Evolutionary conservation across 2,888 invertebrate species (phyloP).

Genomic region (Limenitis camilla): DNA sequence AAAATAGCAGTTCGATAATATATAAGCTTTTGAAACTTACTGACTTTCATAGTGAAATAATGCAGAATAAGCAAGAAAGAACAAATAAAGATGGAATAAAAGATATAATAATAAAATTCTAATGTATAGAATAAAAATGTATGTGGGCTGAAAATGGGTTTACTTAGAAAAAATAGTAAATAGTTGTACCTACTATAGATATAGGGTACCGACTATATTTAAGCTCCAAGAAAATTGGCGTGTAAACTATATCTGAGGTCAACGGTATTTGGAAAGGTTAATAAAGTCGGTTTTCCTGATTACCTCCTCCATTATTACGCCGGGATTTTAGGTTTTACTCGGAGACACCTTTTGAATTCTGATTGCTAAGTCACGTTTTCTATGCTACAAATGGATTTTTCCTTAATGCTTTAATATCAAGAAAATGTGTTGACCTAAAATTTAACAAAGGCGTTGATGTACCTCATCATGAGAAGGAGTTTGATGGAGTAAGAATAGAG

Average conservation of each 20-base stretch:
- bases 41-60: too few relatives aligned
- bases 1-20: too few relatives aligned
- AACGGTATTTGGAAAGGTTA: not conserved
- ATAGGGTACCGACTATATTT: too few relatives aligned
- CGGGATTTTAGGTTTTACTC: conserved; percentile 3
- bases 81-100: too few relatives aligned
- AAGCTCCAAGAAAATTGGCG: not conserved
- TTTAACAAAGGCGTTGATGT: not conserved
- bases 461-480: too few relatives aligned
- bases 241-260: not conserved
- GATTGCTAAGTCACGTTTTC: not conserved
- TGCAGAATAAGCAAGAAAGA: too few relatives aligned
- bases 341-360: conserved; percentile 6
- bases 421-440: not conserved
- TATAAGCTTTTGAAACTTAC: too few relatives aligned
- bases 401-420: not conserved
- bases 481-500: too few relatives aligned
- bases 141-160: too few relatives aligned
- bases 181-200: not conserved
- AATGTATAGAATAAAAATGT: too few relatives aligned
- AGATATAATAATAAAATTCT: too few relatives aligned
- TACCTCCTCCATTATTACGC: conserved; percentile 1
- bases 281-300: not conserved
- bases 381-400: not conserved
- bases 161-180: not conserved